Conservation (phyloP, 2,113 vertebrate genomes). For the Fregetta grallaria region DNA sequence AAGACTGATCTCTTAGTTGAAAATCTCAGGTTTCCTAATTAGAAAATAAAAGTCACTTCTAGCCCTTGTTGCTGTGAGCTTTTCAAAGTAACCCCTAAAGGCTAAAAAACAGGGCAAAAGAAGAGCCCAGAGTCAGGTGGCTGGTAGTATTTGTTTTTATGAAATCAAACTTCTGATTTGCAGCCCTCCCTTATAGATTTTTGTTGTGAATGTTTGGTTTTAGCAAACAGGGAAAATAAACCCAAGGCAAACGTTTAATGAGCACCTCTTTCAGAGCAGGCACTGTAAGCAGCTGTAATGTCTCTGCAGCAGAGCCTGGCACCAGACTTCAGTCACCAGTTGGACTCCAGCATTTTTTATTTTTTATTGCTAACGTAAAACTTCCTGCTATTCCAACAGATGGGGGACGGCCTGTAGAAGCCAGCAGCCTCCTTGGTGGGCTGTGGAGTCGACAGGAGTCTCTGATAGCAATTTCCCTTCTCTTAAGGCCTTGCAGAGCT, state of each 20-base stretch:
- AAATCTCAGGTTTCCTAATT: neutral
- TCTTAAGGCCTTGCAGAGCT: constrained; percentile 37
- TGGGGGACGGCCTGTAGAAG: constrained; percentile 52
- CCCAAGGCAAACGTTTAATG: constrained; percentile 62
- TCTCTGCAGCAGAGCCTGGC: constrained; percentile 34
- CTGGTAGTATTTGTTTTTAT: neutral
- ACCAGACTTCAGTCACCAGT: constrained; percentile 62
- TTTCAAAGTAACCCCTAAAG: neutral
- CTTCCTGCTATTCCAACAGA: constrained; percentile 66
- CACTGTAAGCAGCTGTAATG: constrained; percentile 54
- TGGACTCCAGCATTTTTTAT: constrained; percentile 64
- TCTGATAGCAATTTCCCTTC: constrained; percentile 51
- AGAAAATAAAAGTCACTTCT: neutral
- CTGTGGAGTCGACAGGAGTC: constrained; percentile 29
- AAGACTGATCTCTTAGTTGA: neutral
- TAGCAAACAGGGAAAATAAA: constrained; percentile 44
- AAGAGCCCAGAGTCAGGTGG: neutral
- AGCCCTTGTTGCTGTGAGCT: neutral
- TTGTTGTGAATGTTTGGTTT: neutral
- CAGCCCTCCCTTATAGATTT: neutral
- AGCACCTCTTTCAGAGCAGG: constrained; percentile 44
- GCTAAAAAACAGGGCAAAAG: neutral
- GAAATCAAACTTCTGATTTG: constrained; percentile 26
- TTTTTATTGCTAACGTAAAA: constrained; percentile 59
- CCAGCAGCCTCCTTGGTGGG: constrained; percentile 59